Evolutionary conservation across 2,888 invertebrate genomes (phyloP).

Genomic region (Cyclophora albipunctata): DNA sequence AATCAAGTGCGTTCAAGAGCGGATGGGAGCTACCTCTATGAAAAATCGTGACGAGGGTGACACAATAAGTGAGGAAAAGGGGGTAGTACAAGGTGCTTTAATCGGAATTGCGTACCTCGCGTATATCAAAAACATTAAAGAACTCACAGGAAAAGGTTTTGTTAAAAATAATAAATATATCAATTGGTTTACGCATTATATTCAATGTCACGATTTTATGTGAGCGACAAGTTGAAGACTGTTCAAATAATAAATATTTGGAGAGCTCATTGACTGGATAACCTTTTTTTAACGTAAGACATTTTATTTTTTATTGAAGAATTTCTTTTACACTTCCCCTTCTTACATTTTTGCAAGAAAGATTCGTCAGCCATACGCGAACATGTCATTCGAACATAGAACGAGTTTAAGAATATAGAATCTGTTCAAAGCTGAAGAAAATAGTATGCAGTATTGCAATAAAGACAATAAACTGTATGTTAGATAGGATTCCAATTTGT

Average conservation of each 20-base stretch:
- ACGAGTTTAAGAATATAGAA: no score
- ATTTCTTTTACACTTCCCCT: background rate
- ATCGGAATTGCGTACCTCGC: constrained; percentile 53
- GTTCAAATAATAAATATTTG: constrained; percentile 2
- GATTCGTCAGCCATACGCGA: no score
- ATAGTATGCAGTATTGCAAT: no score
- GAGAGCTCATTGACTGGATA: constrained; percentile 2
- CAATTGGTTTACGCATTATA: constrained; percentile 12
- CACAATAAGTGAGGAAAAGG: constrained; percentile 56
- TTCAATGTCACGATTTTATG: constrained; percentile 27
- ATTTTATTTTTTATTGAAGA: background rate
- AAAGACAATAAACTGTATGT: no score
- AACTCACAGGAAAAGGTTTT: constrained; percentile 2
- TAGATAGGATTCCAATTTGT: no score
- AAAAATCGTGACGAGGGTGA: constrained; percentile 70
- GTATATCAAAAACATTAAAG: constrained; percentile 20
- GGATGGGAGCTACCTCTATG: constrained; percentile 63
- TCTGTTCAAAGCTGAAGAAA: no score
- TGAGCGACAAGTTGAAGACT: constrained; percentile 23
- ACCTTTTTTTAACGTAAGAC: constrained; percentile 9
- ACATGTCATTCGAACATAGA: no score
- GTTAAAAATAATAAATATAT: constrained; percentile 3
- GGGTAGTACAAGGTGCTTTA: constrained; percentile 58
- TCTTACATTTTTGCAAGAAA: no score
- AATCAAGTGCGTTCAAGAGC: constrained; percentile 71